These are phyloP conservation scores for Dinothrombium tinctorium DNA, from an alignment of 1,140 invertebrate species.

Conservation along the genomic window DNA sequence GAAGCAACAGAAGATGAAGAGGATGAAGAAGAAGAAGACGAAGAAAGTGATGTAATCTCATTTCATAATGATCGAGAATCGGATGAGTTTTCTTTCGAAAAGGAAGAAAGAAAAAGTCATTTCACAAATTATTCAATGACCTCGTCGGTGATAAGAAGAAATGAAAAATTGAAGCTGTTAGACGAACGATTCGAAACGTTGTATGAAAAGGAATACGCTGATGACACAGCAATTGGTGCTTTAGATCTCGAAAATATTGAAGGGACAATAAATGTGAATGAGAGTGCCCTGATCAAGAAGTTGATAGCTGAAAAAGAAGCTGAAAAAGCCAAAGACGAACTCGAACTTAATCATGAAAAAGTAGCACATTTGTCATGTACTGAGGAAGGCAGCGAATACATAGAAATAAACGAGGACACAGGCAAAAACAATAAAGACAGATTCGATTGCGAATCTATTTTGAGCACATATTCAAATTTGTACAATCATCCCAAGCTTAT, in stretches of 20 bases:
- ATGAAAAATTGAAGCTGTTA: constrained; percentile 41
- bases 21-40: constrained; percentile 3
- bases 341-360: not conserved
- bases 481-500: constrained; percentile 79
- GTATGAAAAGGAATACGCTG: constrained; percentile 31
- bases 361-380: not conserved
- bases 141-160: constrained; percentile 64
- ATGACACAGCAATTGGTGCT: constrained; percentile 68
- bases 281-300: not conserved
- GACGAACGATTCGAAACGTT: constrained; percentile 64
- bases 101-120: constrained; percentile 56
- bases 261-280: constrained; percentile 6
- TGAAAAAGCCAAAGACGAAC: not conserved
- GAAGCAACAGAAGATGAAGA: not conserved
- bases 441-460: constrained; percentile 15
- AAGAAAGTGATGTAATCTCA: not conserved
- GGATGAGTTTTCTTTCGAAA: constrained; percentile 15
- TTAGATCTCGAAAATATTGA: constrained; percentile 21
- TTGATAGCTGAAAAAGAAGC: not conserved
- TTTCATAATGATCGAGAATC: not conserved
- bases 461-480: constrained; percentile 50
- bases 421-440: constrained; percentile 7
- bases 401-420: constrained; percentile 4
- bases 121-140: constrained; percentile 88
- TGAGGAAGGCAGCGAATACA: not conserved